A percentile compares a stretch with the other conserved stretches of the same genome.
Evolutionary conservation across 2,888 invertebrate species (phyloP).

Genomic region (Frankliniella fusca): DNA sequence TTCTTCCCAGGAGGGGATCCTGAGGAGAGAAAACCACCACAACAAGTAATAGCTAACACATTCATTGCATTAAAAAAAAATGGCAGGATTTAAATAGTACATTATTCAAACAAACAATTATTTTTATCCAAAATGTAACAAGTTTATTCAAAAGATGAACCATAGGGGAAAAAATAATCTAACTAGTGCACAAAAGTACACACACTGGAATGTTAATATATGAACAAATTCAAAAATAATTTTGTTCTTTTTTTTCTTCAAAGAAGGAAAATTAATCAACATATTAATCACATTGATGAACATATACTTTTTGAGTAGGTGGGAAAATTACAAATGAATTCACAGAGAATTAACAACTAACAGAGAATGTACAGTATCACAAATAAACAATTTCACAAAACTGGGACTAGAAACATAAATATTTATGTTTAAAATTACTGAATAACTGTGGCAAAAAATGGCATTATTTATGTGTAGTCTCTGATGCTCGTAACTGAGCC

Average conservation of each 20-base stretch:
- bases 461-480: not conserved
- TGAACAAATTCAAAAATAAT: not conserved
- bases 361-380: no score
- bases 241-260: no score
- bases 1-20: no score
- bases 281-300: not conserved
- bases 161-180: not conserved
- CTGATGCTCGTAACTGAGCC: conserved; percentile 43
- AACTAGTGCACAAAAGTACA: not conserved
- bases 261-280: not conserved
- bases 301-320: not conserved
- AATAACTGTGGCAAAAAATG: not conserved
- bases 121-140: not conserved
- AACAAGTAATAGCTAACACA: no score
- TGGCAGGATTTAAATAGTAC: no score
- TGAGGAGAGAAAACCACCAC: no score
- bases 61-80: no score
- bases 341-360: no score
- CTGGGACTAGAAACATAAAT: not conserved
- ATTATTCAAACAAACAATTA: not conserved
- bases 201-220: not conserved
- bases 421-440: not conserved
- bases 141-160: no score
- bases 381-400: not conserved
- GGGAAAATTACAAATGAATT: no score